phyloP scores from a whole-genome alignment of 1,140 invertebrate species.

The Philopotamus ludificatus region DNA sequence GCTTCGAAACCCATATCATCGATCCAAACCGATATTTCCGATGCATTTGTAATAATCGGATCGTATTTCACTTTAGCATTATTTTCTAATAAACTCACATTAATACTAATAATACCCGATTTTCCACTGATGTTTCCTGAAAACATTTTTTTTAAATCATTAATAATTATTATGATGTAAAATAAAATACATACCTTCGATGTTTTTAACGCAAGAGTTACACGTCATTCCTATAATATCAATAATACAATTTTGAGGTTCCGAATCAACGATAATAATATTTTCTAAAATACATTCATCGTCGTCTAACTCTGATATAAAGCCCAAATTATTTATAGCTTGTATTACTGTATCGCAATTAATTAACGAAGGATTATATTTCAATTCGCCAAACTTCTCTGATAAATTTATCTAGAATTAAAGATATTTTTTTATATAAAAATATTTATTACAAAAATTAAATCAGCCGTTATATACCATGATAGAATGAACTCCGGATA shows the following conservation, averaged over 20 bases:
- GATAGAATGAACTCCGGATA: constrained; percentile 62
- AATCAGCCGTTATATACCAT: no score
- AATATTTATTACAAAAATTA: constrained; percentile 6
- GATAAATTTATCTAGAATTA: constrained; percentile 59
- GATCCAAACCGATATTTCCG: constrained; percentile 62
- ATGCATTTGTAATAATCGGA: constrained; percentile 50
- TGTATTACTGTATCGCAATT: constrained; percentile 60
- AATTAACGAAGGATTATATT: constrained; percentile 61
- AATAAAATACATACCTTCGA: constrained; percentile 56
- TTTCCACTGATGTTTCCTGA: constrained; percentile 59
- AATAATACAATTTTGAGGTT: constrained; percentile 2
- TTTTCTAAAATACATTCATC: background rate
- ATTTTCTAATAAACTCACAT: constrained; percentile 62
- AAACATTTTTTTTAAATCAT: constrained; percentile 28
- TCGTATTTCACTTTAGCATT: constrained; percentile 60
- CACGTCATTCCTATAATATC: constrained; percentile 72
- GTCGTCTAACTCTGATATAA: constrained; percentile 56
- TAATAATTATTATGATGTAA: background rate
- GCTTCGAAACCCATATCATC: constrained; percentile 74
- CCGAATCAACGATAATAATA: constrained; percentile 3
- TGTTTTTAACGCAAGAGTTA: constrained; percentile 76
- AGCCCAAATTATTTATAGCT: constrained; percentile 80
- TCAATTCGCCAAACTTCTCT: constrained; percentile 66
- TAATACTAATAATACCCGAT: constrained; percentile 59
- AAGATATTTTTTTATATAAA: constrained; percentile 9